Percentiles rank a stretch among this genome's conserved stretches.
phyloP scores from a whole-genome alignment of 2,797 vertebrate genomes.

The Manis pentadactyla region DNA sequence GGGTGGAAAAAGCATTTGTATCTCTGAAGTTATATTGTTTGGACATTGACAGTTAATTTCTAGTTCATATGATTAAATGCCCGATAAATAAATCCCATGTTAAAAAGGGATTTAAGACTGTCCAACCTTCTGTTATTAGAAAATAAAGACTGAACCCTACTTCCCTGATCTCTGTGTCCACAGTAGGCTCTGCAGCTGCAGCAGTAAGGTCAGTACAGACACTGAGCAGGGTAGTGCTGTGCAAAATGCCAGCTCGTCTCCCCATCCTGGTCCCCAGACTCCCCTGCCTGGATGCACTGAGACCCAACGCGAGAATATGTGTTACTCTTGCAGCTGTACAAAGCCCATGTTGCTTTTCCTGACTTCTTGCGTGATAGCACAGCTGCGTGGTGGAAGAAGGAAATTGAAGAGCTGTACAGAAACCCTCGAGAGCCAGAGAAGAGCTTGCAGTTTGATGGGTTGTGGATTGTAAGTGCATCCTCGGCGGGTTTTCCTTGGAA shows the following conservation, averaged over 20 bases:
- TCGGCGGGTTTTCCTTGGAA: background rate
- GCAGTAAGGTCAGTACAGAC: background rate
- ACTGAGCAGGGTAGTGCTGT: background rate
- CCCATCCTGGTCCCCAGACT: background rate
- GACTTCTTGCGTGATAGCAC: slow-evolving; percentile 93
- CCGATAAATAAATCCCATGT: background rate
- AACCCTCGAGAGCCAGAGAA: slow-evolving; percentile 66
- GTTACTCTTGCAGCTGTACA: slow-evolving; percentile 86
- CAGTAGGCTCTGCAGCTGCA: background rate
- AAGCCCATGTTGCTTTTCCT: slow-evolving; percentile 91
- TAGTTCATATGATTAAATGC: background rate
- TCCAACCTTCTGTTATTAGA: background rate
- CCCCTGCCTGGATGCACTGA: background rate
- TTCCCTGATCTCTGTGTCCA: background rate
- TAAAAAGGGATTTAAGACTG: slow-evolving; percentile 13
- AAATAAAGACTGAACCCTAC: background rate
- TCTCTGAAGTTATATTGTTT: background rate
- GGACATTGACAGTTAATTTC: background rate
- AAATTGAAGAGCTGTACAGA: slow-evolving; percentile 90
- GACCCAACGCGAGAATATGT: background rate
- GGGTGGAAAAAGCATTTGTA: background rate
- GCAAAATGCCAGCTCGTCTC: background rate
- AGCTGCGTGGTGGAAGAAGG: slow-evolving; percentile 90
- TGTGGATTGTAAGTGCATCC: slow-evolving; percentile 93
- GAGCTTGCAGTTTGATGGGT: slow-evolving; percentile 92